Conservation (phyloP, 2,797 vertebrate species). For the Loriculus beryllinus region DNA sequence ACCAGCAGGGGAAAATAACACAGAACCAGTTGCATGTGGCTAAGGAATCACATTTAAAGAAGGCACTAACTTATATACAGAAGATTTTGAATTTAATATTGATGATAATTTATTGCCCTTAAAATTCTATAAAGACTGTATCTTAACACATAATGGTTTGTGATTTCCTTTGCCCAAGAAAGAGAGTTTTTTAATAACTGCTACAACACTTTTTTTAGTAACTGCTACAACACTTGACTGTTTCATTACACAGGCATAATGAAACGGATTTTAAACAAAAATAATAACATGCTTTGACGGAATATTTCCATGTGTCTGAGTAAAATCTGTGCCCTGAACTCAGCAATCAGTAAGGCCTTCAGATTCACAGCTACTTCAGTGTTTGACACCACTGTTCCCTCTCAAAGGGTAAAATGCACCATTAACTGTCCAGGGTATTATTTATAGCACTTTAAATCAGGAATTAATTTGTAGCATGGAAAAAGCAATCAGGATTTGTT, state of each 20-base stretch:
- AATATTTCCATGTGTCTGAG: background rate
- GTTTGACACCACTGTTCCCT: background rate
- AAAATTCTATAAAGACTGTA: slow-evolving; percentile 53
- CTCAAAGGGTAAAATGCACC: background rate
- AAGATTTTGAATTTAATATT: slow-evolving; percentile 37
- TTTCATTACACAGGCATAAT: slow-evolving; percentile 9
- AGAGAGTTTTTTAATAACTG: slow-evolving; percentile 43
- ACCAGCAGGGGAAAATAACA: background rate
- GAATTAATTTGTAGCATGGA: background rate
- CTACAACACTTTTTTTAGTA: slow-evolving; percentile 23
- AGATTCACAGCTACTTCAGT: background rate
- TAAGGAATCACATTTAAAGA: slow-evolving; percentile 37
- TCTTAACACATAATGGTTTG: slow-evolving; percentile 20
- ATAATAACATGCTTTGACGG: background rate
- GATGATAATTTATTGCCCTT: slow-evolving; percentile 42
- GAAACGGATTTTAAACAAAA: slow-evolving; percentile 16
- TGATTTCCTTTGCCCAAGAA: slow-evolving; percentile 59
- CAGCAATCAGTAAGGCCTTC: background rate
- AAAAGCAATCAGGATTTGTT: background rate
- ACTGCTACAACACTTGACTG: slow-evolving; percentile 17
- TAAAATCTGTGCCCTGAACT: background rate
- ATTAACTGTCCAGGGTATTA: background rate
- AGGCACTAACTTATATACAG: background rate
- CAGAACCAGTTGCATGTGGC: background rate
- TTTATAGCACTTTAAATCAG: background rate